Evolutionary conservation across 2,888 invertebrate species (phyloP), one percentile per base, ranked within the genome.

Genomic region (Lasioglossum villosulum): DNA sequence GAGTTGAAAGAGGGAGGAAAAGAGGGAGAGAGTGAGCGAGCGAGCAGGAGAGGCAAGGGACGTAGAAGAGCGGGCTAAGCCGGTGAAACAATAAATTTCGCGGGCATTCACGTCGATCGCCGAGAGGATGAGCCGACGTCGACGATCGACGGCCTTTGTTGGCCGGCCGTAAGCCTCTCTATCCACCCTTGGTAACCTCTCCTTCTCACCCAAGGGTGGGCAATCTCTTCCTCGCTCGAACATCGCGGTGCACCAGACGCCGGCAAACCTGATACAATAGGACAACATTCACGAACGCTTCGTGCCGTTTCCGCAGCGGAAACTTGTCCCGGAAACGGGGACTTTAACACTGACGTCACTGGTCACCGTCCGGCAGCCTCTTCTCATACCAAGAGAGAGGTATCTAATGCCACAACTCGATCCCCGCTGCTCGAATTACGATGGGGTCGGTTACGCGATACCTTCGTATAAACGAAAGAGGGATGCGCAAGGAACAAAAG

Each of bases 41-140:
- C 56, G 74, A 68, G 59, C n/a, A 78, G 27, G 66, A 39, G 77
- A 34, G 73, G 82, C 77, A 52, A 56, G 86, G 87, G 80, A 87
- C 77, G 83, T 74, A 82, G 87, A 89, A 89, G 90, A 88, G 90
- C 86, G 86, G 92, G 90, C 91, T 93, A 94, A 94, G 93, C 94
- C 93, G 91, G 92, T 92, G 93, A 93, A 93, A 94, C 94, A 94
- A 94, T 94, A 94, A 94, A 94, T 94, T 94, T 93, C 88, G 92
- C 91, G 91, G 91, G 92, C 91, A 93, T 93, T 94, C 93, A 93
- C 91, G 93, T 93, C 93, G 93, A 93, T 93, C 93, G 93, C 88
- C 86, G 90, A 89, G 89, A 89, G 92, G 89, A 92, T 92, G 92
- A 93, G 93, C 91, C 93, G 91, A 91, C 92, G 92, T 93, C 91